Evolutionary conservation across 1,140 invertebrate genomes (phyloP).

Genomic region (Diploscapter pachys): DNA sequence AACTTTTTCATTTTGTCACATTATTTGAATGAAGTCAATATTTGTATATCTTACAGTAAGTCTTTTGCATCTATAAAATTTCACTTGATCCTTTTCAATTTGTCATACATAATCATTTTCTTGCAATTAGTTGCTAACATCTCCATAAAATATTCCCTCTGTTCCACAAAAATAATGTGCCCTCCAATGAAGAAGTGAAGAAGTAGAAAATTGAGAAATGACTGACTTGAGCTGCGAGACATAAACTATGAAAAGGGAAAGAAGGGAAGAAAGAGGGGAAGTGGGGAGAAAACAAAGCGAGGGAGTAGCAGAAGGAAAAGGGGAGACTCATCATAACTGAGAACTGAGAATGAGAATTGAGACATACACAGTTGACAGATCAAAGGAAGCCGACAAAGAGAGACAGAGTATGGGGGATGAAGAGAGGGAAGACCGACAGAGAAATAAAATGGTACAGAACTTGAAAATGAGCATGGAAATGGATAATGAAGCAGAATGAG

Average conservation of each 20-base stretch:
- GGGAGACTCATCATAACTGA: constrained; percentile 14
- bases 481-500: not conserved
- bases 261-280: not conserved
- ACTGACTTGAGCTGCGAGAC: too few relatives aligned
- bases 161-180: too few relatives aligned
- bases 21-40: too few relatives aligned
- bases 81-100: too few relatives aligned
- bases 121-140: too few relatives aligned
- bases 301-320: constrained; percentile 10
- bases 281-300: not conserved
- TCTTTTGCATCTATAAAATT: too few relatives aligned
- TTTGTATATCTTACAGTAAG: too few relatives aligned
- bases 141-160: too few relatives aligned
- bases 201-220: too few relatives aligned
- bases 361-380: not conserved
- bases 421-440: not conserved
- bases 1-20: too few relatives aligned
- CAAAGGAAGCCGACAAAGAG: not conserved
- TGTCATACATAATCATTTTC: too few relatives aligned
- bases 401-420: not conserved
- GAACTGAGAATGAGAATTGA: not conserved
- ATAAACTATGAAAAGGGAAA: not conserved
- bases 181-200: too few relatives aligned
- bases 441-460: not conserved
- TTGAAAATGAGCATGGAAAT: not conserved